A percentile compares a stretch with the other conserved stretches of the same genome.
phyloP scores from a whole-genome alignment of 64 coral and sea anemone genomes.

The Stichodactyla helianthus region DNA sequence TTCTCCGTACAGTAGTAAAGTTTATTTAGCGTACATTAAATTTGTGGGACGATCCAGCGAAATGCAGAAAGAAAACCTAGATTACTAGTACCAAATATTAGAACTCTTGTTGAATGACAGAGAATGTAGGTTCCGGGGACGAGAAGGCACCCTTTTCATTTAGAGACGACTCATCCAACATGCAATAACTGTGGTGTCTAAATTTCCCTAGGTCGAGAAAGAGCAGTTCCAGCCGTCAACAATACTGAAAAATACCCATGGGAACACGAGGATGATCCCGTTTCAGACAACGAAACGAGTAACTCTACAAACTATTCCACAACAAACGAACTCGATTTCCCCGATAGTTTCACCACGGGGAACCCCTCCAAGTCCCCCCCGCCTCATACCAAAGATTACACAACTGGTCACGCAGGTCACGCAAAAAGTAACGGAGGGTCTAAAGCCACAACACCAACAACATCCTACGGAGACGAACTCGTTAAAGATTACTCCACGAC shows the following conservation, averaged over 20 bases:
- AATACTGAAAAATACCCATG: neutral
- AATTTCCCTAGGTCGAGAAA: neutral
- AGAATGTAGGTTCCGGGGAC: too few species aligned
- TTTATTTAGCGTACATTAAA: too few species aligned
- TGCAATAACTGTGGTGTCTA: neutral
- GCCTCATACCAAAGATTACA: constrained; percentile 2
- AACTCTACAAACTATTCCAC: constrained; percentile 33
- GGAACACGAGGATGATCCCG: neutral
- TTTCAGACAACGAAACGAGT: constrained; percentile 38
- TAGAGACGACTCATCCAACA: neutral
- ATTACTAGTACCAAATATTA: too few species aligned
- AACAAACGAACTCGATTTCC: constrained; percentile 16
- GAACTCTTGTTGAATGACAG: too few species aligned
- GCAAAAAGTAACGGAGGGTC: constrained; percentile 2
- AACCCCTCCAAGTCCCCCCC: neutral
- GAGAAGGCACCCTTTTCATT: too few species aligned
- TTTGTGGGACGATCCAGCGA: too few species aligned
- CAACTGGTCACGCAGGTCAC: constrained; percentile 18
- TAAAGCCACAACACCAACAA: constrained; percentile 6
- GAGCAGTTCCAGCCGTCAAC: neutral
- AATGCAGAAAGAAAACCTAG: too few species aligned
- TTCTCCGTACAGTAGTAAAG: too few species aligned
- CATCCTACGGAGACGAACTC: constrained; percentile 1
- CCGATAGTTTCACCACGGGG: neutral
- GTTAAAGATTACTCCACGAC: neutral